Percentiles rank a stretch among this genome's conserved stretches.
Conservation (phyloP, 2,888 invertebrate genomes). For the Xestia rhomboidea region DNA sequence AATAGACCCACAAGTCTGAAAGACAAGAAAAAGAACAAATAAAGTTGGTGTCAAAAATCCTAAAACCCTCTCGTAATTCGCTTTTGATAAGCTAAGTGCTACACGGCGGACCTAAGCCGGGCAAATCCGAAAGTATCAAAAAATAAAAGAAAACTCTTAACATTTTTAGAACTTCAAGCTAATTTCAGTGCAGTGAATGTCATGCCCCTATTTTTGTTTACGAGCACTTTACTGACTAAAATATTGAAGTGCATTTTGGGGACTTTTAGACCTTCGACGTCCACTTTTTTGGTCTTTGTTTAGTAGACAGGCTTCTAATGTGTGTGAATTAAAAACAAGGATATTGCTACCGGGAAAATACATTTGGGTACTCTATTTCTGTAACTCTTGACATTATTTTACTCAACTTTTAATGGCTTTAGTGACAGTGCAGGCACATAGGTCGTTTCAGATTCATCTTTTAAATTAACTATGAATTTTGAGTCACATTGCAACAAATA, state of each 20-base stretch:
- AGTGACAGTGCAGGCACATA: neutral
- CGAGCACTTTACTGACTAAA: conserved; percentile 8
- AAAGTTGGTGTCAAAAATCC: conserved; percentile 15
- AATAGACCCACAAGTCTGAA: conserved; percentile 8
- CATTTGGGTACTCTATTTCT: neutral
- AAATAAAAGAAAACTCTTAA: conserved; percentile 34
- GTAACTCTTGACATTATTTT: neutral
- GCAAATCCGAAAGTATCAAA: conserved; percentile 22
- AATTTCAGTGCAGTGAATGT: conserved; percentile 35
- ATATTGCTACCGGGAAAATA: neutral
- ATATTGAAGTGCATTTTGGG: neutral
- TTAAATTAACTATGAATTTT: neutral
- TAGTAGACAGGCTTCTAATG: neutral
- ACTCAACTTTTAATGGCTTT: neutral
- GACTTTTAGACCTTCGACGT: neutral
- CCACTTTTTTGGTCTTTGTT: neutral
- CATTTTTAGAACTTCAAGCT: conserved; percentile 31
- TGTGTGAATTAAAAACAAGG: neutral
- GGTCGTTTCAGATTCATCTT: neutral
- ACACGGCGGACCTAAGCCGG: conserved; percentile 37
- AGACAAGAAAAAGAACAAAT: neutral
- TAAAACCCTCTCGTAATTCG: conserved; percentile 41
- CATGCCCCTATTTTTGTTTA: conserved; percentile 27
- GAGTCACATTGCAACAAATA: neutral
- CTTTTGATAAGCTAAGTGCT: conserved; percentile 59